Evolutionary conservation across 2,113 vertebrate species (phyloP), one percentile per base, ranked within the genome.

Genomic region (Passer montanus): DNA sequence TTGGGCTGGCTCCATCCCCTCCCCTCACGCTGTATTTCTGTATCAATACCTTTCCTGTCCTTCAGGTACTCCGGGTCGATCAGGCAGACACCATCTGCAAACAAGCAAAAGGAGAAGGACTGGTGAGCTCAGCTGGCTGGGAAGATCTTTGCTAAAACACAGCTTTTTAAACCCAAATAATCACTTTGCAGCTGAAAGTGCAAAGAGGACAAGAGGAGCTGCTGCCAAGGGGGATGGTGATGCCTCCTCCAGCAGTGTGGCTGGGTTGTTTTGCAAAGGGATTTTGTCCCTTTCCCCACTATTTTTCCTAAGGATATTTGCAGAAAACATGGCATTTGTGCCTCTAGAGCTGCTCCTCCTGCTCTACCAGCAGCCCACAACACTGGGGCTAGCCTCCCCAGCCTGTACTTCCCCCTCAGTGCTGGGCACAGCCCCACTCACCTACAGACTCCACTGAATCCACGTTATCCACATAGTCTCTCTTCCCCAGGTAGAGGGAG

Each of bases 401-500:
- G 21, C 44, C 44, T 3, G 2, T 23, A 13, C 21, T 37, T 75
- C 52, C 18, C 44, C 8, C 15, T 46, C 55, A 33, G 0, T 5
- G 27, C 12, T 0, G 2, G 31, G 27, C 55, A 66, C 2, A 6
- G 44, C 11, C 49, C 56, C 89, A 98, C 98, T 95, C 97, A 99
- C 98, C 99, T 43, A 99, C 98, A 31, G 96, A 39, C 7, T 98
- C 98, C 93, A 98, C 98, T 13, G 82, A 56, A 31, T 99, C 98
- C 87, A 99, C 98, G 6, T 98, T 92, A 90, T 99, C 99, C 97
- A 99, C 97, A 82, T 98, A 99, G 92, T 99, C 99, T 93, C 98
- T 98, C 95, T 98, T 99, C 24, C 98, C 99, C 97, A 99, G 97
- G 96, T 99, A 99, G 90, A 99, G 97, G 87, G 98, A 94, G 37